Evolutionary conservation across 2,888 invertebrate species (phyloP).

Genomic region (Xestia c-nigrum): DNA sequence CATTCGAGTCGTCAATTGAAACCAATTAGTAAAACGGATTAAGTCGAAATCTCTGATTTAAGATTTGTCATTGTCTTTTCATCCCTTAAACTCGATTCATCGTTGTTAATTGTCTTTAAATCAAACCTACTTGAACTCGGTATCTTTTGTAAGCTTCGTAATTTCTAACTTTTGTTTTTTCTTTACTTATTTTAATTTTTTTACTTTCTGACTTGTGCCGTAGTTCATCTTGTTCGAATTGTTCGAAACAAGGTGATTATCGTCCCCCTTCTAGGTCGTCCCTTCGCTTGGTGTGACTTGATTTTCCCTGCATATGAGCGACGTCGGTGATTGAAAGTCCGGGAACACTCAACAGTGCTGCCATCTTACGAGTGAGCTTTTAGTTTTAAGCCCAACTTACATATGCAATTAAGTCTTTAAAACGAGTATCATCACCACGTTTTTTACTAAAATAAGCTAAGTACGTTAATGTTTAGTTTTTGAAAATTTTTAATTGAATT

Average conservation of each 20-base stretch:
- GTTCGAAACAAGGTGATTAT: not conserved
- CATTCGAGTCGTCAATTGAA: slow-evolving; percentile 25
- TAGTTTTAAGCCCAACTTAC: too few relatives aligned
- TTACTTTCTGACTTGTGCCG: not conserved
- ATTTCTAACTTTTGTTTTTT: slow-evolving; percentile 4
- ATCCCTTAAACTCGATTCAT: slow-evolving; percentile 17
- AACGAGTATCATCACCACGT: not conserved
- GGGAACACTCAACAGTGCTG: too few relatives aligned
- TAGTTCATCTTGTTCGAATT: not conserved
- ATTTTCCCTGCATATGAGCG: too few relatives aligned
- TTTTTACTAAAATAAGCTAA: not conserved
- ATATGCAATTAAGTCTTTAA: not conserved
- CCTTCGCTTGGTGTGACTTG: too few relatives aligned
- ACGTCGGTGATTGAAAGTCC: too few relatives aligned
- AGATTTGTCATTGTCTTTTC: not conserved
- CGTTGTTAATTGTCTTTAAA: slow-evolving; percentile 19
- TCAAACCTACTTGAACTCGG: slow-evolving; percentile 3
- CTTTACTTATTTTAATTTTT: not conserved
- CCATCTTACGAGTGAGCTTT: too few relatives aligned
- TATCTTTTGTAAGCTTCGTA: too few relatives aligned
- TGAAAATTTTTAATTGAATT: too few relatives aligned
- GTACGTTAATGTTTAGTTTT: too few relatives aligned
- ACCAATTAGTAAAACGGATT: not conserved
- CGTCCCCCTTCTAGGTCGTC: too few relatives aligned
- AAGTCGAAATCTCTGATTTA: not conserved